Base-by-base conservation (phyloP, 2,113 vertebrate genomes). In the Stegastes partitus region DNA sequence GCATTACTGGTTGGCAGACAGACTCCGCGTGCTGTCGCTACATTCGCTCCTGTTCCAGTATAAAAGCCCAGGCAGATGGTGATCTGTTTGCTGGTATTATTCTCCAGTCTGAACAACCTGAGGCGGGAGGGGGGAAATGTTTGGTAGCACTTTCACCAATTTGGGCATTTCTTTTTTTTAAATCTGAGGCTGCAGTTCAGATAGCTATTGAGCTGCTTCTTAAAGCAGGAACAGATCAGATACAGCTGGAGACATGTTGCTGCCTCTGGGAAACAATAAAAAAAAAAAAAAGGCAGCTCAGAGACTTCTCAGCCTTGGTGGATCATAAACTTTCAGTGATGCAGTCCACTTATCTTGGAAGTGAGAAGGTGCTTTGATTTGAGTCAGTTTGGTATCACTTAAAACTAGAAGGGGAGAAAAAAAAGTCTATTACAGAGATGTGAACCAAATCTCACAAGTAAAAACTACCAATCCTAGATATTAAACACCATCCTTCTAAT, bases 1-100 rank as follows among this genome's bases (percentile, higher is more conserved):
- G n/a, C 55, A 67, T 42, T 67, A 55, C 55, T 72, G 55, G 49
- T 67, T 63, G 63, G 66, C 75, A 78, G 74, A 62, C 19, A 42
- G 49, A 67, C 34, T 55, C 64, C 12, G 42, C 49, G 42, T 62
- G 66, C 70, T 56, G 71, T 74, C 16, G 0, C 59, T 28, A 61
- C 45, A 55, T 37, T 55, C 61, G 49, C 49, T 68, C 57, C 44
- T 54, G 69, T 54, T 69, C 64, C 18, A 68, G 73, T 68, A 71
- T 59, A 56, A 39, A 55, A 56, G 21, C 31, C 67, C 16, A 53
- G 45, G 81, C 72, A 73, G 68, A 68, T 77, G 68, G 56, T 45
- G 44, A 50, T 57, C 53, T 71, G 18, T 71, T 63, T 77, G 37
- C 21, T n/a, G 22, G 45, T 22, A 31, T 51, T 51, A 39, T 49